Evolutionary conservation across 2,797 vertebrate species (phyloP), one percentile per base, ranked within the genome.

Genomic region (Triplophysa bombifrons): DNA sequence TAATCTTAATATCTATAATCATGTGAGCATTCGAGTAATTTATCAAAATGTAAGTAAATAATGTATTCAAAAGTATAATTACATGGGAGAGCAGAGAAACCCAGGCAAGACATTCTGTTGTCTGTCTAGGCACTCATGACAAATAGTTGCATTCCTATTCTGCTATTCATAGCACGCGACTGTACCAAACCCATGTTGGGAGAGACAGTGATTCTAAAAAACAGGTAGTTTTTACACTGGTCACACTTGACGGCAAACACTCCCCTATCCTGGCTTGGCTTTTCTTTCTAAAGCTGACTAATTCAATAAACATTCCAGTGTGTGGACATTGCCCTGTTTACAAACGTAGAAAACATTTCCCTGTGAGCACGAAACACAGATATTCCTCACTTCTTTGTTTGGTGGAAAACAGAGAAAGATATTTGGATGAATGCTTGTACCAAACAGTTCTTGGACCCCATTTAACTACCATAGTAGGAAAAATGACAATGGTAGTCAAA

Each of bases 221-320:
- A 30, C 72, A 81, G 64, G 74, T 51, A 70, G 10, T 27, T 78
- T 74, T 74, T 74, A 44, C 50, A 84, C 25, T 78, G 72, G 53
- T 64, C 51, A 76, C 78, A 73, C 22, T 80, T 78, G 56, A 72
- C 20, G 61, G 72, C 63, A 80, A 85, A 82, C 4, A 30, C 10
- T 78, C 61, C 61, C 65, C 51, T 64, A 80, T 80, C 12, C 9
- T 69, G 80, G 76, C 56, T 58, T 68, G 65, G 8, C 34, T 66
- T 72, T 80, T 67, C 72, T 80, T 55, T 60, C 70, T 70, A n/a
- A 14, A 55, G 60, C 60, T 81, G 78, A 84, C 63, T 80, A 82
- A 83, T 84, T 85, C 64, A 83, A 78, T 83, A 82, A 83, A 84
- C 84, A 82, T 85, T 85, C 72, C 76, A 83, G 38, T 51, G 20